phyloP scores from a whole-genome alignment of 2,113 vertebrate species.

The Empidonax traillii region DNA sequence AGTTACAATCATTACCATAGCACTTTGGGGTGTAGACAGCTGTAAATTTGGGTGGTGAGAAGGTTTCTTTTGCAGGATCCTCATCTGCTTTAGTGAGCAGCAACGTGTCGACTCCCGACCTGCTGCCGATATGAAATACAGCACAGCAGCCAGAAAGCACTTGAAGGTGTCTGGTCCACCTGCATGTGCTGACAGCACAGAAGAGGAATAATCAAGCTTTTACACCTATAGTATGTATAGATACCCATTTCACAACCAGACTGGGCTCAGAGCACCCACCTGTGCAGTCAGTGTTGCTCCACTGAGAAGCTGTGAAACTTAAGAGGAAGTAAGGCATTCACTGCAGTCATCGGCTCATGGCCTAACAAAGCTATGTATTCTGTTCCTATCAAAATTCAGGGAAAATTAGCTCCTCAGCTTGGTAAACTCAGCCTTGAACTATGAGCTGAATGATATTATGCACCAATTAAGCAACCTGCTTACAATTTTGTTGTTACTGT shows the following conservation, averaged over 20 bases:
- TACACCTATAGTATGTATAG: not conserved
- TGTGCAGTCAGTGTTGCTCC: not conserved
- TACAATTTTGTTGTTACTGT: not conserved
- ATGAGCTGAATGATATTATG: not conserved
- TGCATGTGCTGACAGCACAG: not conserved
- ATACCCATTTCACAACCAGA: not conserved
- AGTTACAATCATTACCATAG: not conserved
- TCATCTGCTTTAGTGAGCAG: not conserved
- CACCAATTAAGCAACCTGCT: not conserved
- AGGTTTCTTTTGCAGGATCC: not conserved
- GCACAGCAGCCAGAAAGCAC: not conserved
- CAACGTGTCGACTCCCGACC: not conserved
- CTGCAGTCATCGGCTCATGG: not conserved
- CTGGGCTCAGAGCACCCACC: not conserved
- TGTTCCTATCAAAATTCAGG: not conserved
- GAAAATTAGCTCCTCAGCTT: not conserved
- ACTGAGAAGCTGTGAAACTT: not conserved
- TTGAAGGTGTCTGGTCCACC: not conserved
- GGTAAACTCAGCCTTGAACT: not conserved
- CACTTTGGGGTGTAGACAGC: not conserved
- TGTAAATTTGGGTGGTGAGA: not conserved
- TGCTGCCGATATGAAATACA: rapidly evolving
- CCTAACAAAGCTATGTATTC: not conserved
- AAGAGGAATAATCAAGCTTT: not conserved
- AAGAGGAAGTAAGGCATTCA: not conserved